These are phyloP conservation scores for Sciaenops ocellatus DNA, from an alignment of 2,797 vertebrate species.

Conservation along the genomic window DNA sequence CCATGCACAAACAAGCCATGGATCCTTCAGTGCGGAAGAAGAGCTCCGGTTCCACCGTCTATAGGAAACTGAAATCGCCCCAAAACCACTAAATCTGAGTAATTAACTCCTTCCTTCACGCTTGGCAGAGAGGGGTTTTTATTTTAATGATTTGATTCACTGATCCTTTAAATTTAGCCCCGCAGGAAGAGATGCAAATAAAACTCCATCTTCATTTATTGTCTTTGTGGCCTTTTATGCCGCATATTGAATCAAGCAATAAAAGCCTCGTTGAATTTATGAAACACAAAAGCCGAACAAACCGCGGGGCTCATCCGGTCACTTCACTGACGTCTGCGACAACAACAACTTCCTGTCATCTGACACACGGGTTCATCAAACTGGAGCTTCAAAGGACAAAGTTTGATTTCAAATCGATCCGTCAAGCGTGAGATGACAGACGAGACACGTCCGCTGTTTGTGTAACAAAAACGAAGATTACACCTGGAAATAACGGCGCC, in stretches of 20 bases:
- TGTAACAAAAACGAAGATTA: slow-evolving; percentile 11
- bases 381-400: background rate
- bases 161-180: slow-evolving; percentile 88
- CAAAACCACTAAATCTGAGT: slow-evolving; percentile 74
- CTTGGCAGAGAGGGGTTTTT: slow-evolving; percentile 78
- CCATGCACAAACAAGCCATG: slow-evolving; percentile 72
- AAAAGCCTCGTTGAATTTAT: slow-evolving; percentile 68
- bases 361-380: background rate
- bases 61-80: slow-evolving; percentile 56
- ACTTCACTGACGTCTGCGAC: background rate
- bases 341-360: slow-evolving; percentile 13
- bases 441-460: background rate
- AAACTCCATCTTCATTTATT: slow-evolving; percentile 76
- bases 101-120: slow-evolving; percentile 88
- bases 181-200: slow-evolving; percentile 78
- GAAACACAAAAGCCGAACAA: slow-evolving; percentile 50
- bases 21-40: slow-evolving; percentile 67
- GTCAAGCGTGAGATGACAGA: background rate
- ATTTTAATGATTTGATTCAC: slow-evolving; percentile 90
- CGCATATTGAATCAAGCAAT: slow-evolving; percentile 65
- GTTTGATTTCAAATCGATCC: slow-evolving; percentile 28
- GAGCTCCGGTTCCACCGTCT: slow-evolving; percentile 49
- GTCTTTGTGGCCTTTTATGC: slow-evolving; percentile 73
- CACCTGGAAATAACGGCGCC: slow-evolving; percentile 11
- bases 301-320: slow-evolving; percentile 9